Evolutionary conservation across 2,888 invertebrate species (phyloP).

Genomic region (Tenthredo mesomela): DNA sequence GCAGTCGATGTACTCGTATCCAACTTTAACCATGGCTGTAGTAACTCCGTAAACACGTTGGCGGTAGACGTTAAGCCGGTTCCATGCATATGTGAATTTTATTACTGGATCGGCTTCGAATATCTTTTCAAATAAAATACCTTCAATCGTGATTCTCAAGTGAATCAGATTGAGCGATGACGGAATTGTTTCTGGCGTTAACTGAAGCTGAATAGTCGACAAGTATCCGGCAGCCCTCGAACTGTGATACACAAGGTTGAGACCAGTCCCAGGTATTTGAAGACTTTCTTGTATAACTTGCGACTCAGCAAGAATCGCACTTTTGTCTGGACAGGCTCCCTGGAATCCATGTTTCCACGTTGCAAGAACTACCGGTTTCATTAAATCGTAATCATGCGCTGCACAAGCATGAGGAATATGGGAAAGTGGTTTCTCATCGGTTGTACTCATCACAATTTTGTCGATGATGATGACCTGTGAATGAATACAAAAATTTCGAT

Average conservation of each 20-base stretch:
- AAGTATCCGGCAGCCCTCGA: constrained; percentile 96
- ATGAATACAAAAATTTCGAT: constrained; percentile 25
- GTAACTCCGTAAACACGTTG: constrained; percentile 98
- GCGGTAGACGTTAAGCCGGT: constrained; percentile 95
- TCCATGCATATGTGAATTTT: constrained; percentile 99
- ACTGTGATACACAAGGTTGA: constrained; percentile 98
- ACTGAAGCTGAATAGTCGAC: constrained; percentile 94
- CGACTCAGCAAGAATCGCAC: constrained; percentile 93
- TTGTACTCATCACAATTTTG: constrained; percentile 89
- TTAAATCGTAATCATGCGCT: constrained; percentile 93
- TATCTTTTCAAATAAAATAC: constrained; percentile 93
- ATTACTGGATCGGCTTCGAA: constrained; percentile 98
- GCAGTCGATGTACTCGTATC: constrained; percentile 97
- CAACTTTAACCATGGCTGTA: constrained; percentile 96
- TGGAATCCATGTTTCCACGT: constrained; percentile 98
- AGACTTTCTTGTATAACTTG: constrained; percentile 97
- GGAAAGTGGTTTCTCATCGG: constrained; percentile 87
- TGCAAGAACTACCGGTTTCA: constrained; percentile 95
- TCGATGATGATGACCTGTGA: constrained; percentile 94
- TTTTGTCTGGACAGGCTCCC: constrained; percentile 95
- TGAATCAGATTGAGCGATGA: constrained; percentile 92
- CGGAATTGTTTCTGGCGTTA: constrained; percentile 93
- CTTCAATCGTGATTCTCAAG: constrained; percentile 95
- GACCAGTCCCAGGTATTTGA: constrained; percentile 95
- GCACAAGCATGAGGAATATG: constrained; percentile 89